phyloP scores from a whole-genome alignment of 1,140 invertebrate genomes.

The Papilio dardanus region DNA sequence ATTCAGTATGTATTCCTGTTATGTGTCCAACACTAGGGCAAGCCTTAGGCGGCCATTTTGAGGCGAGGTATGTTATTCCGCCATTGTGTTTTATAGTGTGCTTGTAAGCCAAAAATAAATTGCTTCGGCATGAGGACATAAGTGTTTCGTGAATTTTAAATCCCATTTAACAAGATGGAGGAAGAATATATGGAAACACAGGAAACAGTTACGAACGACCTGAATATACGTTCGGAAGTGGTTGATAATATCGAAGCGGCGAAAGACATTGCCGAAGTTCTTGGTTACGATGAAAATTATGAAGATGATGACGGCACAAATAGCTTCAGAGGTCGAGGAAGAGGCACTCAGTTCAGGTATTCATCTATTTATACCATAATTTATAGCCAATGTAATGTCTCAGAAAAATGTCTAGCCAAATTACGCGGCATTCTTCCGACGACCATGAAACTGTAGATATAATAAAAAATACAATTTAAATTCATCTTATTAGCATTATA shows the following conservation, averaged over 20 bases:
- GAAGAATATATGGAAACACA: conserved; percentile 73
- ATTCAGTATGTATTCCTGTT: no score
- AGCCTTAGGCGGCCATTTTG: conserved; percentile 55
- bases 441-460: neutral
- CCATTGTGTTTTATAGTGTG: conserved; percentile 42
- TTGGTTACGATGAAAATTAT: conserved; percentile 59
- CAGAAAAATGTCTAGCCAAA: neutral
- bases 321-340: conserved; percentile 77
- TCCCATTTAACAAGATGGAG: conserved; percentile 59
- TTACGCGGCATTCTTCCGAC: conserved; percentile 2
- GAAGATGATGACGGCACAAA: conserved; percentile 71
- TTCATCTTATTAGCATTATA: neutral
- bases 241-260: conserved; percentile 50
- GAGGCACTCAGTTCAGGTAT: conserved; percentile 84
- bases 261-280: conserved; percentile 60
- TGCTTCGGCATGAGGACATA: conserved; percentile 63
- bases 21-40: conserved; percentile 44
- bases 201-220: conserved; percentile 58
- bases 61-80: conserved; percentile 50
- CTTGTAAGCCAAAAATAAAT: conserved; percentile 43
- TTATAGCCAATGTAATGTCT: neutral
- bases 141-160: conserved; percentile 53
- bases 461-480: neutral
- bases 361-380: neutral
- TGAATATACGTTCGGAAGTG: conserved; percentile 51